Evolutionary conservation across 1,140 invertebrate genomes (phyloP).

Genomic region (Hylaeus anthracinus): DNA sequence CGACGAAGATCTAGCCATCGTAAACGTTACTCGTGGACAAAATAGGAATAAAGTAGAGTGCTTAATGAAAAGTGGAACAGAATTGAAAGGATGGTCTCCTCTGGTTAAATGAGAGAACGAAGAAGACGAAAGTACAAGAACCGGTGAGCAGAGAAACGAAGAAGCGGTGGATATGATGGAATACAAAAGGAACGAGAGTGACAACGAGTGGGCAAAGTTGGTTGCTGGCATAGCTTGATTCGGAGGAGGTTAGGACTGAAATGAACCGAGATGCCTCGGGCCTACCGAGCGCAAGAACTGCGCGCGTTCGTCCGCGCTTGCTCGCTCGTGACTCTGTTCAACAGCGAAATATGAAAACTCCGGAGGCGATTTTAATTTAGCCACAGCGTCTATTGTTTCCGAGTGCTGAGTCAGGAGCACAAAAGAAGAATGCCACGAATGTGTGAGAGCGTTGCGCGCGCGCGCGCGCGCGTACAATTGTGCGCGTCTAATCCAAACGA

Average conservation of each 20-base stretch:
- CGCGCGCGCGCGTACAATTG: neutral
- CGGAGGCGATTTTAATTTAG: constrained; percentile 81
- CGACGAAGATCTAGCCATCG: no score
- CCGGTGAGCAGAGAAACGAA: neutral
- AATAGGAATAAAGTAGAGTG: neutral
- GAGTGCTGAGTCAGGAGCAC: constrained; percentile 63
- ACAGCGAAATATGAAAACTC: constrained; percentile 79
- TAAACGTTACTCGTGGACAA: neutral
- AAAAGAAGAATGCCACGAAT: constrained; percentile 64
- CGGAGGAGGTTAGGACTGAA: constrained; percentile 64
- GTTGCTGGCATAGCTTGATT: constrained; percentile 42
- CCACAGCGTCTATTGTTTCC: constrained; percentile 80
- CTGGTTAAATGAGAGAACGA: neutral
- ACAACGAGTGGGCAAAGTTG: constrained; percentile 40
- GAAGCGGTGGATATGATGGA: neutral
- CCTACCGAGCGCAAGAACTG: constrained; percentile 54
- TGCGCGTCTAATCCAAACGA: neutral
- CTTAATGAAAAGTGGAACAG: neutral
- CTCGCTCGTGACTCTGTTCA: constrained; percentile 64
- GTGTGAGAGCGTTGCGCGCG: neutral
- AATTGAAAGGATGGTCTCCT: neutral
- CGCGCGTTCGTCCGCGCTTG: constrained; percentile 46
- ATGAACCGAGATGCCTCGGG: constrained; percentile 78
- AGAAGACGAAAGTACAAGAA: neutral
- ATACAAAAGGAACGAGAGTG: constrained; percentile 31